Conservation (phyloP, 2,888 invertebrate species). For the Rhagophthalmus giganteus region DNA sequence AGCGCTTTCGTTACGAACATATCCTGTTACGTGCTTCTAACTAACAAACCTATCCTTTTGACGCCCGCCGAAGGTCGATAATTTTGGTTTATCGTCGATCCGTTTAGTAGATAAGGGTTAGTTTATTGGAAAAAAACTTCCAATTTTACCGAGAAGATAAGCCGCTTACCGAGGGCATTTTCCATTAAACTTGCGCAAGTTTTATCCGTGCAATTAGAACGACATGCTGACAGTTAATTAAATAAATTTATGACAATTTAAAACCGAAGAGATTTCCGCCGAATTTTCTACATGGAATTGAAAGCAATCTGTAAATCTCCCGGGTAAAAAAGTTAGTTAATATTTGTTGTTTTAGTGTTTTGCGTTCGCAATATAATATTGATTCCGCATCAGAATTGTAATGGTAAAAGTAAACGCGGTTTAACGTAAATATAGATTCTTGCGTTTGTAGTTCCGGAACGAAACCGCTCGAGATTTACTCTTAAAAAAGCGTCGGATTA, state of each 20-base stretch:
- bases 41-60: slow-evolving; percentile 20
- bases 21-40: slow-evolving; percentile 27
- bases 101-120: slow-evolving; percentile 13
- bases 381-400: slow-evolving; percentile 19
- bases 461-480: neutral
- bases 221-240: neutral
- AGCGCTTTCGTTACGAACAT: slow-evolving; percentile 22
- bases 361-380: slow-evolving; percentile 12
- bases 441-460: neutral
- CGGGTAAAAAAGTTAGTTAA: slow-evolving; percentile 9
- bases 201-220: neutral
- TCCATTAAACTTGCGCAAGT: neutral
- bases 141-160: neutral
- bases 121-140: neutral
- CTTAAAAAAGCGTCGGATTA: neutral
- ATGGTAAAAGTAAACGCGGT: slow-evolving; percentile 1
- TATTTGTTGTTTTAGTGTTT: slow-evolving; percentile 14
- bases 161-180: neutral
- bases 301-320: too few species aligned
- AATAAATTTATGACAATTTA: neutral
- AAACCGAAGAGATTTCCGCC: slow-evolving; percentile 15
- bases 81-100: slow-evolving; percentile 15
- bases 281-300: too few species aligned
- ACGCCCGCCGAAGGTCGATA: slow-evolving; percentile 11
- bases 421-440: neutral